Evolutionary conservation across 1,140 invertebrate genomes (phyloP).

Genomic region (Drosophila mojavensis): DNA sequence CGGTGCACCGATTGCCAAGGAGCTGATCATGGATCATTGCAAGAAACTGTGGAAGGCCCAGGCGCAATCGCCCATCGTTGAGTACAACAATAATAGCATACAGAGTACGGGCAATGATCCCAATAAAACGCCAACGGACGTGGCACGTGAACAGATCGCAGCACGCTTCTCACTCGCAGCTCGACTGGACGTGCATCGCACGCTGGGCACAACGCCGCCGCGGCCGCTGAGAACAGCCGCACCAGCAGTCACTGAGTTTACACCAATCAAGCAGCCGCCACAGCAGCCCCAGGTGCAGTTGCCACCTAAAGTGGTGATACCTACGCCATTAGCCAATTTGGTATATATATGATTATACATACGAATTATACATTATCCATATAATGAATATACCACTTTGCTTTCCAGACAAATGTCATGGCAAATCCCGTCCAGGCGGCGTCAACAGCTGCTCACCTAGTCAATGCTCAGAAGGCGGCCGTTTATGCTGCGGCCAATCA

Average conservation of each 20-base stretch:
- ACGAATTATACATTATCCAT: neutral
- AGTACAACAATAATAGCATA: constrained; percentile 60
- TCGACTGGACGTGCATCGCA: constrained; percentile 68
- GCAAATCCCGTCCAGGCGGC: constrained; percentile 25
- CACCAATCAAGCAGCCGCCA: constrained; percentile 20
- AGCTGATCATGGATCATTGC: constrained; percentile 75
- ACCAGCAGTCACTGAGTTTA: constrained; percentile 28
- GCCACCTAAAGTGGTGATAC: constrained; percentile 10
- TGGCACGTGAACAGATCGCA: constrained; percentile 66
- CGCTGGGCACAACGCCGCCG: constrained; percentile 29
- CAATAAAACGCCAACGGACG: constrained; percentile 59
- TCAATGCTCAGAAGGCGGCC: constrained; percentile 52
- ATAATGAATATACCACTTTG: neutral
- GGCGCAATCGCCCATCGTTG: constrained; percentile 37
- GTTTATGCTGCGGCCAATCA: constrained; percentile 26
- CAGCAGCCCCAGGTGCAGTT: constrained; percentile 6
- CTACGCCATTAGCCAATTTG: constrained; percentile 58
- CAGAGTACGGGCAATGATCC: constrained; percentile 23
- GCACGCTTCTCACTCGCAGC: constrained; percentile 62
- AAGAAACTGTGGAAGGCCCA: constrained; percentile 65
- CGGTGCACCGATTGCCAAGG: constrained; percentile 61
- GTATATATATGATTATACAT: constrained; percentile 23
- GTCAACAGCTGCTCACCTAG: constrained; percentile 30
- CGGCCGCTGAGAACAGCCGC: constrained; percentile 38
- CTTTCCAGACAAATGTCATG: constrained; percentile 59